Base-by-base conservation (phyloP, 1,140 invertebrate genomes). In the Tetramorium simillimum region DNA sequence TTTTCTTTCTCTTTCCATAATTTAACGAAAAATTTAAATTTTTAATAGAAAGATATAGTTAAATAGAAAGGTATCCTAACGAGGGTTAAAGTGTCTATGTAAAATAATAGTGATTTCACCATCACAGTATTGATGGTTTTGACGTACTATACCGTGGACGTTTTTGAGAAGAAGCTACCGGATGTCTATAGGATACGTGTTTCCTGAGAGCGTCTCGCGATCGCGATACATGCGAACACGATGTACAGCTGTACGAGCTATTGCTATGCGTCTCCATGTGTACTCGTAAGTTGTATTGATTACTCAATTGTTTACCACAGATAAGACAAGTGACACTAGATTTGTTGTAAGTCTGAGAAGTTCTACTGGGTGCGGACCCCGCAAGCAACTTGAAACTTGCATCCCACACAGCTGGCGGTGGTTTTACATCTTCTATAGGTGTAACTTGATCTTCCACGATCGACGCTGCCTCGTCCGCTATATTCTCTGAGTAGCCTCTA, bases 191-290 rank as follows among this genome's bases (percentile, higher is more conserved):
- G 1, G 98, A 98, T 28, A 98, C 97, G 92, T 98, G 98, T 93
- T 98, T 98, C 70, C 98, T 96, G 53, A 98, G 94, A 18, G 98
- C 98, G 94, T 98, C 98, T 86, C 98, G 96, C 70, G 97, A 98
- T 81, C 98, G 96, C 53, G 97, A 98, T 21, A 98, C 98, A 92
- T 98, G 98, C 28, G 96, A 97, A 95, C 98, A 98, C 0, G 97
- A 97, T 72, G 97, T 96, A 93, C 98, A 98, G 28, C 98, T 97
- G 93, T 96, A 97, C 77, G 97, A 97, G 84, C 97, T 97, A 90
- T 98, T 98, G 91, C 98, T 97, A 93, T 98, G 98, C 18, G 98
- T 98, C 93, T 98, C 98, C 96, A 98, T 97, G 92, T 98, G 98
- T 86, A 98, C 98, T 63, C 98, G 96, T 90, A 98, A 95, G 95